Conservation (phyloP, 2,888 invertebrate genomes). For the Mantis religiosa region DNA sequence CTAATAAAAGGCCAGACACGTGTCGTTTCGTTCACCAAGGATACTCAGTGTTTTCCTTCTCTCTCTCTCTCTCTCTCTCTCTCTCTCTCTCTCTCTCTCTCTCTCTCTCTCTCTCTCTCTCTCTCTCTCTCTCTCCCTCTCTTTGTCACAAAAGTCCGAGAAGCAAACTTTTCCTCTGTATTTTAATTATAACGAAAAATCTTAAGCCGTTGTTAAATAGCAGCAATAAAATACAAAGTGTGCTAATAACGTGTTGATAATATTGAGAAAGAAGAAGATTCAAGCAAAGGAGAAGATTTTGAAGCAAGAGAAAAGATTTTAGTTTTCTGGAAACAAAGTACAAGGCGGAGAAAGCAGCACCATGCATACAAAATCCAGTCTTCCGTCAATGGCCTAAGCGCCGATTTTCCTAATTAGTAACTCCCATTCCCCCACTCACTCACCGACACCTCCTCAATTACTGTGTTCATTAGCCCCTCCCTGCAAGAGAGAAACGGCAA, state of each 20-base stretch:
- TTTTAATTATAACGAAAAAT: not conserved
- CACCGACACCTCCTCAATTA: slow-evolving; percentile 9
- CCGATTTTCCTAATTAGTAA: slow-evolving; percentile 27
- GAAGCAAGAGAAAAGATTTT: not conserved
- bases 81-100: too few relatives aligned
- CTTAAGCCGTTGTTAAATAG: not conserved
- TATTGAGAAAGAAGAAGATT: not conserved
- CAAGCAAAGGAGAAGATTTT: not conserved
- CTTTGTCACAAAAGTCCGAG: too few relatives aligned
- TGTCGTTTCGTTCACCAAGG: too few relatives aligned
- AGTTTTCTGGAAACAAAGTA: not conserved
- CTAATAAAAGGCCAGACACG: too few relatives aligned
- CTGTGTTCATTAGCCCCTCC: slow-evolving; percentile 25
- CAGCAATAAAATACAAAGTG: not conserved
- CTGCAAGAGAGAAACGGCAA: slow-evolving; percentile 11
- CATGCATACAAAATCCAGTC: not conserved
- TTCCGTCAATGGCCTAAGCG: not conserved
- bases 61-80: too few relatives aligned
- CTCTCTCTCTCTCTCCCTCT: too few relatives aligned
- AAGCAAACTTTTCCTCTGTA: not conserved
- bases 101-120: too few relatives aligned
- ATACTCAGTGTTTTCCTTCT: too few relatives aligned
- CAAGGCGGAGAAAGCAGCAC: not conserved
- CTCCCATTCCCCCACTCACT: not conserved
- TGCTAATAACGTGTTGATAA: not conserved